Base-by-base conservation (phyloP, 2,113 vertebrate species). In the Oreotrochilus melanogaster region DNA sequence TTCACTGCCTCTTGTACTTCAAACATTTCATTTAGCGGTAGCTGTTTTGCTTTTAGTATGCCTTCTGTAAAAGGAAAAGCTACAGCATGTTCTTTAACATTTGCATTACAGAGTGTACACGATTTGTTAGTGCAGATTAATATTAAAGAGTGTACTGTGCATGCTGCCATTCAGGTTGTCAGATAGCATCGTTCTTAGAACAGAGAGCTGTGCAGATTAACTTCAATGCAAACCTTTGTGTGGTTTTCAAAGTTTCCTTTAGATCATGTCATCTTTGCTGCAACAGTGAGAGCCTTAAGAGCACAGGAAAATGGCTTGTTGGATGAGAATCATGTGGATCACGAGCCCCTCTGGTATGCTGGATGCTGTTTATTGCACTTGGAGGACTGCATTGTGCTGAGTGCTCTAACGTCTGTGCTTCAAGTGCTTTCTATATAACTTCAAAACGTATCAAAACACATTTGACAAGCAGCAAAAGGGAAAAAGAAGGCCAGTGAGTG, bases 121-220 rank as follows among this genome's bases (percentile, higher is more conserved):
- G 31, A 78, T 51, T 89, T 85, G 70, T 56, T 89, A 87, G 60
- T 47, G 70, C 61, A 75, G 35, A 87, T 87, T 21, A 91, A 43
- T 70, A 43, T 60, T 54, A 19, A 78, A 37, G 64, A 67, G 73
- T 5, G 45, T 33, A 10, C 65, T 1, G 9, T n/a, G 23, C 37
- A 12, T 0, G 0, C 45, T 57, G 72, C 76, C 0, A 0, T 72
- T 74, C 9, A 9, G 21, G 21, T 33, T 78, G 70, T 84, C 57
- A 27, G 82, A 25, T 54, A 76, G 53, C 70, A 60, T 91, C 61
- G 58, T 78, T 45, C 51, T 78, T 2, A 1, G 62, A 56, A n/a
- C 17, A 31, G 62, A 4, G 37, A 83, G 37, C 43, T 15, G 22
- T 56, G 66, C 89, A 45, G 54, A 50, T 89, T 43, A 33, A 75